Percentiles rank a stretch among this genome's conserved stretches.
These are phyloP conservation scores for Lycorma delicatula DNA, from an alignment of 1,140 invertebrate genomes.

Conservation along the genomic window DNA sequence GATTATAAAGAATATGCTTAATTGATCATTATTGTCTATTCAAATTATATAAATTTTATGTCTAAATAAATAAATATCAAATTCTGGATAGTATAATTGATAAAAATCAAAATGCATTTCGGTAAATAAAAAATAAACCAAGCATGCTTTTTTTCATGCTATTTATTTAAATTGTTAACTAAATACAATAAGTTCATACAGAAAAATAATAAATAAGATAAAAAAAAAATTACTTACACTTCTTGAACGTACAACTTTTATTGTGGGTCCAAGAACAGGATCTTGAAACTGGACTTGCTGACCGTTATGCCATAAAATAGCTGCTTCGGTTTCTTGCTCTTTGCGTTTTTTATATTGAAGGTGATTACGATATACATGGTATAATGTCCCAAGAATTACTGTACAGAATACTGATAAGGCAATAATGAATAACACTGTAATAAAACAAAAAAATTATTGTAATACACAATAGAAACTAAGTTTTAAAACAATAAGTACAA, in stretches of 20 bases:
- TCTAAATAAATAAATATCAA: too few relatives aligned
- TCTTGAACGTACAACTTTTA: slow-evolving; percentile 23
- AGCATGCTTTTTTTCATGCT: too few relatives aligned
- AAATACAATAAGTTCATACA: background rate
- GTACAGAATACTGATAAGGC: slow-evolving; percentile 31
- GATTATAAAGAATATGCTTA: too few relatives aligned
- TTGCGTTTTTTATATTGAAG: slow-evolving; percentile 48
- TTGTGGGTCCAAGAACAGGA: background rate
- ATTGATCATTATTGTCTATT: too few relatives aligned
- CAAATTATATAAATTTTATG: too few relatives aligned
- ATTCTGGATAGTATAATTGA: too few relatives aligned
- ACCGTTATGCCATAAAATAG: slow-evolving; percentile 26
- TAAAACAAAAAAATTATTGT: slow-evolving; percentile 14
- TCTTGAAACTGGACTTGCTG: slow-evolving; percentile 26
- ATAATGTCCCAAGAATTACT: slow-evolving; percentile 30
- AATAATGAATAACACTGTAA: slow-evolving; percentile 34
- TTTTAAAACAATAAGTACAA: too few relatives aligned
- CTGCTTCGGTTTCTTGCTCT: slow-evolving; percentile 56
- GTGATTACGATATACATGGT: slow-evolving; percentile 35
- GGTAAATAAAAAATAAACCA: too few relatives aligned
- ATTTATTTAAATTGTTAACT: background rate
- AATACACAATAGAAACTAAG: background rate
- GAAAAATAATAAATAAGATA: background rate
- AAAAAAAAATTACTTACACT: slow-evolving; percentile 20
- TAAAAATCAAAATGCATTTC: too few relatives aligned